phyloP scores from a whole-genome alignment of 2,797 vertebrate species.

The Mareca penelope region DNA sequence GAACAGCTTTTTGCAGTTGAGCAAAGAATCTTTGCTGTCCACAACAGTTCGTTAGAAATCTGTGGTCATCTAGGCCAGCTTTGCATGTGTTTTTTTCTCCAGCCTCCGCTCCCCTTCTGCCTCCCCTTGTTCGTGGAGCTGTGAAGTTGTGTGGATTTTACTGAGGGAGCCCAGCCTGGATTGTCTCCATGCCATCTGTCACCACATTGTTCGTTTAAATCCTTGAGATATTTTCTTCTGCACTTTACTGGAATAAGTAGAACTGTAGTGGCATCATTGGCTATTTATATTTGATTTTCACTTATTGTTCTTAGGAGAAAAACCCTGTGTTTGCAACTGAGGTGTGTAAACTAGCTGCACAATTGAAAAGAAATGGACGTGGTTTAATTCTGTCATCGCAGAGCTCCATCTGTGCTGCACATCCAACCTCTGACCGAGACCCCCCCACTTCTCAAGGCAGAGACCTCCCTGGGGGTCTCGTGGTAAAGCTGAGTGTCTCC shows the following conservation, averaged over 20 bases:
- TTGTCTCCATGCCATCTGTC: slow-evolving; percentile 61
- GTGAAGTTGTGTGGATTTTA: slow-evolving; percentile 46
- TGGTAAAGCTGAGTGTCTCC: background rate
- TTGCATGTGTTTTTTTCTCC: background rate
- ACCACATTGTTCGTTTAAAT: slow-evolving; percentile 60
- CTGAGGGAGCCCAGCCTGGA: slow-evolving; percentile 38
- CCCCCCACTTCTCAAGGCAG: background rate
- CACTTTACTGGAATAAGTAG: slow-evolving; percentile 27
- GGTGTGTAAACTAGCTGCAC: background rate
- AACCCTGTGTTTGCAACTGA: background rate
- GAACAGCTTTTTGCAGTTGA: background rate
- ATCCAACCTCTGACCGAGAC: fast-evolving
- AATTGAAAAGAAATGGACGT: background rate
- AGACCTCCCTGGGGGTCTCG: background rate
- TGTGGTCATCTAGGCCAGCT: background rate
- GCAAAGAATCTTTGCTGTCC: background rate
- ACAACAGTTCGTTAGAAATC: background rate
- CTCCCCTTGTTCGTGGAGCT: background rate
- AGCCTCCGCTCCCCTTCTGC: background rate
- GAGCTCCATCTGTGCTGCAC: fast-evolving
- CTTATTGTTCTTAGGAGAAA: slow-evolving; percentile 11
- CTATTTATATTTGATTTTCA: slow-evolving; percentile 38
- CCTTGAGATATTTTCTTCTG: slow-evolving; percentile 43
- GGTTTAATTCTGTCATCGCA: background rate
- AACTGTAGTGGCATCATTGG: slow-evolving; percentile 18